Evolutionary conservation across 2,113 vertebrate species (phyloP), one percentile per base, ranked within the genome.

Genomic region (Dolichallabes microphthalmus): DNA sequence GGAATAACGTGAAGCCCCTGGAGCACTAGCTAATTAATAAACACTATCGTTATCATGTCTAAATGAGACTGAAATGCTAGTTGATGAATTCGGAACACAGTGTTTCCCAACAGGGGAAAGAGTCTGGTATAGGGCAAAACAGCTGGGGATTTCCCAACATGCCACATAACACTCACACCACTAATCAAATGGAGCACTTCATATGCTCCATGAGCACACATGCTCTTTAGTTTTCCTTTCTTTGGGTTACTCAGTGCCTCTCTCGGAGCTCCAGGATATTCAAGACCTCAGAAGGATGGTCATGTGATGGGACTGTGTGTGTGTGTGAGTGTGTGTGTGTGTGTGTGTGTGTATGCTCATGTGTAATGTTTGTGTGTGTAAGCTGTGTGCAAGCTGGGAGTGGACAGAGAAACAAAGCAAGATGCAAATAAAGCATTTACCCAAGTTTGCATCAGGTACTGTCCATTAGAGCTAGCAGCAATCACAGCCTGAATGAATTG

Each of bases 401-500:
- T 80, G 88, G 53, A 76, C 69, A 71, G 58, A 57, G 1, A 14
- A 83, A 82, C 86, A 86, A 91, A 84, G 58, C 66, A 61, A 83
- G 52, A 95, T 95, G 93, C 94, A 95, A 95, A 94, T 94, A 80
- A 86, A 92, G 82, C 82, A 85, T 93, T 92, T 91, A 89, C 87
- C 89, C 75, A 80, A 39, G 86, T 93, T 94, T 94, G 92, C 92
- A 93, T 53, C 64, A 13, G 80, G 79, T 7, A 66, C 14, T 50
- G 60, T 19, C 6, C 13, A 61, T n/a, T 45, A 63, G 10, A 45
- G 25, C 79, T 52, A 50, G 39, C 0, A 81, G 32, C 78, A 80
- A 63, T 80, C 58, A 63, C 22, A 1, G 35, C 79, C 57, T 80
- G 55, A 80, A 60, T 25, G 20, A n/a, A 15, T 20, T 14, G 78